phyloP scores from a whole-genome alignment of 2,888 invertebrate species.

The Halictus quadricinctus region DNA sequence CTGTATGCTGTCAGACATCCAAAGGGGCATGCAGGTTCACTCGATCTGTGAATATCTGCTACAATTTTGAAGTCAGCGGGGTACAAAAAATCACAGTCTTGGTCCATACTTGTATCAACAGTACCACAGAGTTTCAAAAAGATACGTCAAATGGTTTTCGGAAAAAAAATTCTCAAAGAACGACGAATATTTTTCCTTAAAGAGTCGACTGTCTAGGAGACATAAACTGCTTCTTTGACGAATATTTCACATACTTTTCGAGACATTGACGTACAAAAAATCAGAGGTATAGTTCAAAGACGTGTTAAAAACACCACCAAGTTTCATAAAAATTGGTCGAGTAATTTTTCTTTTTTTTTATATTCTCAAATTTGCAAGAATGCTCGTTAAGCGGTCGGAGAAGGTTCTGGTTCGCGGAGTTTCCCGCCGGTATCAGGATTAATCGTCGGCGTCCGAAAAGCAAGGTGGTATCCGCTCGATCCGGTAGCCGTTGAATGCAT shows the following conservation, averaged over 20 bases:
- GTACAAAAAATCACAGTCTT: neutral
- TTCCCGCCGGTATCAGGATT: neutral
- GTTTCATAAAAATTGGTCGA: neutral
- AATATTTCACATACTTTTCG: neutral
- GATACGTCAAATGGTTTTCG: neutral
- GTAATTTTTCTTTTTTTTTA: neutral
- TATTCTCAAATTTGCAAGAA: neutral
- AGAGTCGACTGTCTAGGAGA: neutral
- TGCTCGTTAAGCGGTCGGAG: no score
- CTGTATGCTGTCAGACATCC: neutral
- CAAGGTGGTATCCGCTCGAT: constrained; percentile 16
- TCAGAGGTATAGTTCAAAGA: neutral
- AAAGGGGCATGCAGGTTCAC: neutral
- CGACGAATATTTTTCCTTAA: no score
- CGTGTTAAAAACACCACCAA: neutral
- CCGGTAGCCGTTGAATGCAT: constrained; percentile 42
- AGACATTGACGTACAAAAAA: neutral
- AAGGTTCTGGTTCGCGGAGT: neutral
- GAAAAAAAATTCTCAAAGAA: neutral
- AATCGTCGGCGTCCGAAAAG: constrained; percentile 28
- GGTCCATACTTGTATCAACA: neutral
- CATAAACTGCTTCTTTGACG: neutral
- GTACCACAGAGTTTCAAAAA: neutral
- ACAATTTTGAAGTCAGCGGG: neutral
- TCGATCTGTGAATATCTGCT: neutral